Evolutionary conservation across 2,888 invertebrate genomes (phyloP).

Genomic region (Polyommatus iphigenia): DNA sequence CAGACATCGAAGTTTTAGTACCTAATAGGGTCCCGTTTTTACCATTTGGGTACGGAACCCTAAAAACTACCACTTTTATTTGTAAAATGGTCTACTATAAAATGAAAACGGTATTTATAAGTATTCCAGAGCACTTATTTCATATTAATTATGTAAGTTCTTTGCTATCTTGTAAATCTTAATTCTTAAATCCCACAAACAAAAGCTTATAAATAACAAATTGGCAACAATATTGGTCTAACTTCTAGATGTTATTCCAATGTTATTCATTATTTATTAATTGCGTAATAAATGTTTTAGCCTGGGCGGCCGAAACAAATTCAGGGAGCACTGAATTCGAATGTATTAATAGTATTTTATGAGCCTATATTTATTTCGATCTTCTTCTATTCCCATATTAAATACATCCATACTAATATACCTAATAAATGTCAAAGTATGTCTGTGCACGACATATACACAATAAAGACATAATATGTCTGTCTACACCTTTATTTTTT

Average conservation of each 20-base stretch:
- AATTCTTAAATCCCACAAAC: not conserved
- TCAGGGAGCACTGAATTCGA: not conserved
- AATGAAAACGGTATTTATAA: not conserved
- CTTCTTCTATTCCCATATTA: no score
- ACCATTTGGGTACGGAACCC: no score
- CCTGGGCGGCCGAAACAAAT: not conserved
- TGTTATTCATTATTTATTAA: slow-evolving; percentile 6
- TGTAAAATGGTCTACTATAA: not conserved
- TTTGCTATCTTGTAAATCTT: not conserved
- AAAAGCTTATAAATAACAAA: not conserved
- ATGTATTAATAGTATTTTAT: not conserved
- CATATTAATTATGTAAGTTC: not conserved
- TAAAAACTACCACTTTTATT: no score
- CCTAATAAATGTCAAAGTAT: no score
- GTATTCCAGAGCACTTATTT: not conserved
- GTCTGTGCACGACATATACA: no score
- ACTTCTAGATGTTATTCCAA: not conserved
- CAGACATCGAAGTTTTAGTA: no score
- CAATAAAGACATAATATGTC: no score
- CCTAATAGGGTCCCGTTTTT: no score
- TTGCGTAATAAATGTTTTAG: not conserved
- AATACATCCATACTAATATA: no score
- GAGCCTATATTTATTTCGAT: not conserved
- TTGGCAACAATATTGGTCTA: not conserved
- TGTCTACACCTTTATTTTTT: no score